phyloP scores from a whole-genome alignment of 1,140 invertebrate genomes.

The Phymorhynchus buccinoides region DNA sequence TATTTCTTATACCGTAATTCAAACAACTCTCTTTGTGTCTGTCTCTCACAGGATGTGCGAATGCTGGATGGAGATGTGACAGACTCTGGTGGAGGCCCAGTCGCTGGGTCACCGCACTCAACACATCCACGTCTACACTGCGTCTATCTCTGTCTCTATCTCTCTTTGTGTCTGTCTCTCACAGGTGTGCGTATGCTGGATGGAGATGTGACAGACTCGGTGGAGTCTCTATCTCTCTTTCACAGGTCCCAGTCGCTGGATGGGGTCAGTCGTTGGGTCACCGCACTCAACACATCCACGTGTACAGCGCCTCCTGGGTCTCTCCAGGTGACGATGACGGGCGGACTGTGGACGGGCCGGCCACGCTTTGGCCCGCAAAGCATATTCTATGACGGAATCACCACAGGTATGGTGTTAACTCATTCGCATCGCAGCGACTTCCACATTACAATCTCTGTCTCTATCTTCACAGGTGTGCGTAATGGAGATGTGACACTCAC shows the following conservation, averaged over 20 bases:
- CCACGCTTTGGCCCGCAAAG: constrained; percentile 82
- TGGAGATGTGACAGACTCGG: constrained; percentile 90
- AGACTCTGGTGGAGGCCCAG: too few relatives aligned
- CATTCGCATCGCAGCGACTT: too few relatives aligned
- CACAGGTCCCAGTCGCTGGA: too few relatives aligned
- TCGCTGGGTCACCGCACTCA: too few relatives aligned
- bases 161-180: constrained; percentile 7
- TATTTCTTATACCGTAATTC: background rate
- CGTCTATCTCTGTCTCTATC: background rate
- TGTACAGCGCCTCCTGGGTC: constrained; percentile 98
- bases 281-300: constrained; percentile 96
- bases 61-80: constrained; percentile 94
- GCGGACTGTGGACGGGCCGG: constrained; percentile 91
- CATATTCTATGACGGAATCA: constrained; percentile 84
- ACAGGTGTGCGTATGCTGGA: constrained; percentile 96
- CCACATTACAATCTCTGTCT: too few relatives aligned
- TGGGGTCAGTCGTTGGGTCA: constrained; percentile 85
- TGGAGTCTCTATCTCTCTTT: too few relatives aligned
- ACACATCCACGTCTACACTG: too few relatives aligned
- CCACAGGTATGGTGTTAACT: constrained; percentile 75
- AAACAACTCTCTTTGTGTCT: background rate
- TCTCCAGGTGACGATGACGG: constrained; percentile 87
- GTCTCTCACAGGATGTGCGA: constrained; percentile 85
- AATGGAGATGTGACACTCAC: too few relatives aligned
- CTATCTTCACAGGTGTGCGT: too few relatives aligned